Base-by-base conservation (phyloP, 37 sponge, comb jelly and placozoan species). In the Amphimedon queenslandica region DNA sequence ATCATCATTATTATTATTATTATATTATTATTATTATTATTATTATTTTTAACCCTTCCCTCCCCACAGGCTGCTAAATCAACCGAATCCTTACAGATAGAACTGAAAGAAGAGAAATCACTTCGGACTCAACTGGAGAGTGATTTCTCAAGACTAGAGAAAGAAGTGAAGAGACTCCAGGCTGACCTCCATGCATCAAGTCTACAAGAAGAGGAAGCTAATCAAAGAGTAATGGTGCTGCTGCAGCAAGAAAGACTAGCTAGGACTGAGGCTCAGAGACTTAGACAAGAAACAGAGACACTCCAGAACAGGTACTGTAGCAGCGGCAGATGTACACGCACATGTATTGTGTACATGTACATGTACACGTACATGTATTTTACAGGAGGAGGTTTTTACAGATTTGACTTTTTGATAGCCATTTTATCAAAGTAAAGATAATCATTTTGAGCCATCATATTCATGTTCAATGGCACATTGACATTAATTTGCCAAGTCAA, bases 101-200 rank as follows among this genome's bases (percentile, higher is more conserved):
- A 84, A 24, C 24, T 84, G 41, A 69, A 70, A 21, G 30, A 61
- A 2, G 84, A 84, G 34, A 39, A 66, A 10, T 64, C 41, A 25
- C 56, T 60, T 2, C 61, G 75, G 36, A 16, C 47, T 36, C 57
- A 70, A 35, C 65, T 55, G 1, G 84, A 77, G 65, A 38, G 76
- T 57, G 84, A 84, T 32, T 32, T 77, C 25, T 25, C 27, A 6
- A 6, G 27, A 60, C 28, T 60, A 60, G 24, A 60, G 21, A 60
- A 60, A 25, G 27, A 60, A 6, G 28, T 60, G 8, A 84, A 77
- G 58, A 77, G 70, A 40, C 57, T 84, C 4, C 42, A 72, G 32
- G 84, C 84, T 0, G 84, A 84, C 56, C 67, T 84, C 16, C 84
- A 84, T 71, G 84, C 84, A 8, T 77, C 77, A 36, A 57, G 73